Percentiles rank a stretch among this genome's conserved stretches.
These are phyloP conservation scores for Callyntrura guangdongensis DNA, from an alignment of 2,888 invertebrate genomes.

Conservation along the genomic window DNA sequence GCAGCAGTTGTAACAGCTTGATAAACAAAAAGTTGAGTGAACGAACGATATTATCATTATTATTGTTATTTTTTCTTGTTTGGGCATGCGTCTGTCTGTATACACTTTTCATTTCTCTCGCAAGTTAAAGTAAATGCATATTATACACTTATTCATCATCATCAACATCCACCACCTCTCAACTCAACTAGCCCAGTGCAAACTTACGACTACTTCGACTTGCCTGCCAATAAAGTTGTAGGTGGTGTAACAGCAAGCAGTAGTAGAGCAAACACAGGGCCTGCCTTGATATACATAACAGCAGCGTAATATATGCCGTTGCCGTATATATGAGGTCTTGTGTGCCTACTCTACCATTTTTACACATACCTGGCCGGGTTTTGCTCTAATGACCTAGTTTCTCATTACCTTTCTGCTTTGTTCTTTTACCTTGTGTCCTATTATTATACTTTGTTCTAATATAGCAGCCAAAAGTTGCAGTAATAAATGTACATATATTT, in stretches of 20 bases:
- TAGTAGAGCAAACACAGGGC: neutral
- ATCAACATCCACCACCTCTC: too few relatives aligned
- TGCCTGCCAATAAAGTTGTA: neutral
- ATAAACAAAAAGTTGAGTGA: conserved; percentile 3
- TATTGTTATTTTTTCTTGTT: neutral
- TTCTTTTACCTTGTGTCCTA: conserved; percentile 72
- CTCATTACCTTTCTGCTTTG: conserved; percentile 72
- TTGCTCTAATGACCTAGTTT: conserved; percentile 79
- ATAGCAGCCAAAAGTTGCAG: neutral
- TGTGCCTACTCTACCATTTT: conserved; percentile 9
- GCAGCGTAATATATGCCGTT: too few relatives aligned
- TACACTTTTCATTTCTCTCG: neutral
- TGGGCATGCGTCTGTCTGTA: conserved; percentile 11
- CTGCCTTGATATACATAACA: too few relatives aligned
- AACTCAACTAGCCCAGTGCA: too few relatives aligned
- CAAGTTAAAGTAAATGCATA: too few relatives aligned
- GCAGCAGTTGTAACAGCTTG: neutral
- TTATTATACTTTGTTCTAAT: neutral
- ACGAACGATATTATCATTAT: neutral
- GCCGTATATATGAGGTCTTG: neutral
- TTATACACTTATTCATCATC: too few relatives aligned
- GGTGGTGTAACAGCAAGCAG: conserved; percentile 12
- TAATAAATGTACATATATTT: conserved; percentile 11
- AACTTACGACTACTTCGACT: neutral
- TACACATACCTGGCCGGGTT: conserved; percentile 64